Evolutionary conservation across 2,797 vertebrate species (phyloP), one percentile per base, ranked within the genome.

Genomic region (Sciurus carolinensis): DNA sequence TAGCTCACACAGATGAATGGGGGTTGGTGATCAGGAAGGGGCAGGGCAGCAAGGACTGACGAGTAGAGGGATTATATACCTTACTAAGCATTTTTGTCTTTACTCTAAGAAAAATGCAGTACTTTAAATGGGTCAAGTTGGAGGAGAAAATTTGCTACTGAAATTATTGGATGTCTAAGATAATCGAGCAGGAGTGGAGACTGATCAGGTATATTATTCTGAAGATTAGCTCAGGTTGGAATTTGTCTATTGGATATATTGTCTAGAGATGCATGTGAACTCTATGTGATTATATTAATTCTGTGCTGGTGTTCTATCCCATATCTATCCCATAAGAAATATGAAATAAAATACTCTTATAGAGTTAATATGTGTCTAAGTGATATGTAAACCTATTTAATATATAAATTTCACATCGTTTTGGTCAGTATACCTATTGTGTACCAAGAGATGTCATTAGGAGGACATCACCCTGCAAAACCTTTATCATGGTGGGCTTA

Each of bases 11-110:
- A 57, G 50, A 73, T 39, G 77, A 39, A 73, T 26, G 52, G 64
- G 7, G 42, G 26, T 42, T 9, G 28, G 20, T 18, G 20, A 73
- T 3, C 9, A n/a, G 2, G 9, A 0, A 1, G 3, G 9, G 28
- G 12, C 18, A 52, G 42, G 6, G 22, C 75, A 76, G 39, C 6
- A 18, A 87, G n/a, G 22, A 42, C 8, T 52, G n/a, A 84, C 39
- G 82, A 50, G 50, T 3, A 11, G 26, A 47, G 39, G 39, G 47
- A 2, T 22, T 36, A n/a, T 39, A 17, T 22, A 50, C 20, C 42
- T 52, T 28, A 36, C 14, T 24, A 54, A 72, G 17, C 15, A n/a
- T 4, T 50, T 84, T 71, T 64, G 14, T 36, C 20, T 90, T 66
- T 39, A 57, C 42, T 22, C 50, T 66, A 57, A 50, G 44, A 86